phyloP scores from a whole-genome alignment of 2,797 vertebrate genomes.

The Lophotriccus pileatus region DNA sequence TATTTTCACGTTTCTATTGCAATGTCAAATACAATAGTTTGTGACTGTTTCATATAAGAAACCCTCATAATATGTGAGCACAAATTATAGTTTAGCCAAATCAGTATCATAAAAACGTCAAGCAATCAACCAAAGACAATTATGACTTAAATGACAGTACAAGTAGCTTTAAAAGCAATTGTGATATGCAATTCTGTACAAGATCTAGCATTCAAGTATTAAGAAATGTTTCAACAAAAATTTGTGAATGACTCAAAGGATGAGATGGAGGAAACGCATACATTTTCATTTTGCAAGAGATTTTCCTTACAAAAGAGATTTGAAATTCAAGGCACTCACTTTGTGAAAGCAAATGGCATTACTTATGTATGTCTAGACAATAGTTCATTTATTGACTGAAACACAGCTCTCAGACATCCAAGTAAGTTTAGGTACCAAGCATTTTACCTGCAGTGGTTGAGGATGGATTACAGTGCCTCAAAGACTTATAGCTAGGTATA shows the following conservation, averaged over 20 bases:
- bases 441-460: not conserved
- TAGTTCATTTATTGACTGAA: not conserved
- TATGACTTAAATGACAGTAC: not conserved
- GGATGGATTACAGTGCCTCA: not conserved
- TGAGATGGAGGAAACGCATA: not conserved
- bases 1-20: not conserved
- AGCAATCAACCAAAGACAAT: not conserved
- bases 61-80: not conserved
- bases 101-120: not conserved
- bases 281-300: not conserved
- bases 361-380: rapidly evolving
- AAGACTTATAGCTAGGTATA: not conserved
- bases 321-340: not conserved
- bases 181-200: not conserved
- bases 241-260: not conserved
- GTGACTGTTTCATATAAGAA: not conserved
- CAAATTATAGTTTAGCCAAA: not conserved
- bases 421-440: not conserved
- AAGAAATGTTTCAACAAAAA: not conserved
- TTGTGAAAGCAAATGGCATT: not conserved
- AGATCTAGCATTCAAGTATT: not conserved
- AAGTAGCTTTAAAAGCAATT: not conserved
- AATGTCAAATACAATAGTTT: not conserved
- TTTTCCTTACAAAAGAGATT: not conserved
- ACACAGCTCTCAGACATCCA: not conserved